phyloP scores from a whole-genome alignment of 2,888 invertebrate genomes.

The Clanis bilineata region DNA sequence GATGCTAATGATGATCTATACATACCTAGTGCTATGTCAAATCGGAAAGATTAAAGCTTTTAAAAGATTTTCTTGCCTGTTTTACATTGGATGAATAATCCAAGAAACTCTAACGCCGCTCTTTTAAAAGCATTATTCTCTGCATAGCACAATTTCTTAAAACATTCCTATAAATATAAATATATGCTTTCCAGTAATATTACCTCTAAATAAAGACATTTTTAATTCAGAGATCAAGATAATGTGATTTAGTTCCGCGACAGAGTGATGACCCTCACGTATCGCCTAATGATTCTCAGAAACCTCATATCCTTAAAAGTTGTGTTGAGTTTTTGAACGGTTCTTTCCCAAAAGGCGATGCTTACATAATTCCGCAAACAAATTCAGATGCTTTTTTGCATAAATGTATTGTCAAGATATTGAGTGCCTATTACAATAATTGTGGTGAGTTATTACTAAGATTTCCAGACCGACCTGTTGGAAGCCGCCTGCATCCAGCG shows the following conservation, averaged over 20 bases:
- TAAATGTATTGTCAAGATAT: not conserved
- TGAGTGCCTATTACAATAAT: not conserved
- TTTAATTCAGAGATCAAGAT: not conserved
- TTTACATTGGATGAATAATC: too few species aligned
- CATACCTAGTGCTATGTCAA: too few species aligned
- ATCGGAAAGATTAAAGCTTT: too few species aligned
- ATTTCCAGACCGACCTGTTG: too few species aligned
- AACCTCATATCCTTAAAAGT: not conserved
- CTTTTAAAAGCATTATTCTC: too few species aligned
- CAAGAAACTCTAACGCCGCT: too few species aligned
- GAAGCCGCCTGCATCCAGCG: too few species aligned
- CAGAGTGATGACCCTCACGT: not conserved
- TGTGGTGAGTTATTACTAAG: too few species aligned
- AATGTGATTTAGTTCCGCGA: not conserved
- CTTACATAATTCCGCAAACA: not conserved
- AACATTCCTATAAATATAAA: not conserved
- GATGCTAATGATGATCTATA: too few species aligned
- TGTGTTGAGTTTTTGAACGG: not conserved
- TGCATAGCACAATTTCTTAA: too few species aligned
- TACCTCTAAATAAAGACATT: not conserved
- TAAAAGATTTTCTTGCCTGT: too few species aligned
- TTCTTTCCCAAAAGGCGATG: not conserved
- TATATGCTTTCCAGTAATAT: not conserved
- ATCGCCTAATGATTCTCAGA: not conserved
- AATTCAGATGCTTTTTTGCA: not conserved